A percentile compares a stretch with the other conserved stretches of the same genome.
Conservation (phyloP, 2,797 vertebrate genomes). For the Danio choprae region DNA sequence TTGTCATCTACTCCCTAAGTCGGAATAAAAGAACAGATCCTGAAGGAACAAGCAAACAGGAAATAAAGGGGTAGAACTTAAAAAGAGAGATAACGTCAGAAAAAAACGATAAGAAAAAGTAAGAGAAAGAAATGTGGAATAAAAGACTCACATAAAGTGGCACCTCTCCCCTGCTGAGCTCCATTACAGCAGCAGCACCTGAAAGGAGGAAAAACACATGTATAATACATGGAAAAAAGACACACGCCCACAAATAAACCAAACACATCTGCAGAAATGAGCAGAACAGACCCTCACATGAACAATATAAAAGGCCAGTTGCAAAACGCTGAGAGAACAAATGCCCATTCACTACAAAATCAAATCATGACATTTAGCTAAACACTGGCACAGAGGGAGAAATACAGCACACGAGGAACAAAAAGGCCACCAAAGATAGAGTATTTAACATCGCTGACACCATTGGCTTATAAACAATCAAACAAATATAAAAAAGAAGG, state of each 20-base stretch:
- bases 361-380: conserved; percentile 55
- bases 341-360: conserved; percentile 57
- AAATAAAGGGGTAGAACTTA: conserved; percentile 46
- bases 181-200: conserved; percentile 83
- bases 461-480: background rate
- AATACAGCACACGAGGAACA: conserved; percentile 47
- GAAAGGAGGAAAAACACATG: conserved; percentile 51
- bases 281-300: conserved; percentile 8
- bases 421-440: conserved; percentile 32
- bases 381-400: conserved; percentile 6
- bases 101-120: conserved; percentile 38
- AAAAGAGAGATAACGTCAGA: background rate
- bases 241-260: conserved; percentile 29
- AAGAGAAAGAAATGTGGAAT: conserved; percentile 6
- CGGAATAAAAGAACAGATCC: conserved; percentile 48
- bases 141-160: conserved; percentile 76
- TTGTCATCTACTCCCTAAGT: conserved; percentile 26
- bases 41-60: conserved; percentile 44
- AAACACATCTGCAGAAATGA: conserved; percentile 45
- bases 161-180: conserved; percentile 83
- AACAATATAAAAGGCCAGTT: background rate
- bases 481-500: background rate
- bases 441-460: background rate
- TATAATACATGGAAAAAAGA: conserved; percentile 29
- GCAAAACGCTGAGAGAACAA: conserved; percentile 54